Conservation (phyloP, 2,797 vertebrate genomes). For the Eospalax fontanierii region DNA sequence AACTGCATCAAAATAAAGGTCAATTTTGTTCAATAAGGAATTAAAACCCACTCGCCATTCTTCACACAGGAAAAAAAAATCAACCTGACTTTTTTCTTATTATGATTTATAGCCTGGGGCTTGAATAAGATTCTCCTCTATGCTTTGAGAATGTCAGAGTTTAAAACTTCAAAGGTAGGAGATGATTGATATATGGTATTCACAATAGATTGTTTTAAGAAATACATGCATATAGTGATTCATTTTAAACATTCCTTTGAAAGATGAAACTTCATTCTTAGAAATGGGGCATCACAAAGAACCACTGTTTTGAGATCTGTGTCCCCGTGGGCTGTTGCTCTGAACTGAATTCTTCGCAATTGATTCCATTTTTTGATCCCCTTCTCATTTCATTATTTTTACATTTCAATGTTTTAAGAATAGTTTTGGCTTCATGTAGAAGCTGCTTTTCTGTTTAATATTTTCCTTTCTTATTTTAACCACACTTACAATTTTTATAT, state of each 20-base stretch:
- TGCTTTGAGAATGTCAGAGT: slow-evolving; percentile 79
- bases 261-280: slow-evolving; percentile 68
- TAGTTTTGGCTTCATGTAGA: slow-evolving; percentile 1
- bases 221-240: slow-evolving; percentile 47
- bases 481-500: not conserved
- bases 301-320: not conserved
- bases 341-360: not conserved
- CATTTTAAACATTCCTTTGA: slow-evolving; percentile 72
- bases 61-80: not conserved
- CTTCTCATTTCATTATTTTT: slow-evolving; percentile 36
- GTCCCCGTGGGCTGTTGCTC: not conserved
- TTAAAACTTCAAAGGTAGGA: slow-evolving; percentile 76
- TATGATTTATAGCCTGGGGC: slow-evolving; percentile 58
- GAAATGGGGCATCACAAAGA: slow-evolving; percentile 59
- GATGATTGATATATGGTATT: slow-evolving; percentile 73
- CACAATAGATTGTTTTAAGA: slow-evolving; percentile 70
- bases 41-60: slow-evolving; percentile 46
- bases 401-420: slow-evolving; percentile 6
- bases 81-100: slow-evolving; percentile 67
- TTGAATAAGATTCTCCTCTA: slow-evolving; percentile 68
- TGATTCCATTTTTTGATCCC: not conserved
- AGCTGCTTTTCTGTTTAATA: slow-evolving; percentile 43
- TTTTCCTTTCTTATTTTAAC: slow-evolving; percentile 50
- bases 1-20: slow-evolving; percentile 68
- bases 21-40: slow-evolving; percentile 63